These are phyloP conservation scores for Drosophila seclusa DNA, from an alignment of 2,888 invertebrate species.

Conservation along the genomic window DNA sequence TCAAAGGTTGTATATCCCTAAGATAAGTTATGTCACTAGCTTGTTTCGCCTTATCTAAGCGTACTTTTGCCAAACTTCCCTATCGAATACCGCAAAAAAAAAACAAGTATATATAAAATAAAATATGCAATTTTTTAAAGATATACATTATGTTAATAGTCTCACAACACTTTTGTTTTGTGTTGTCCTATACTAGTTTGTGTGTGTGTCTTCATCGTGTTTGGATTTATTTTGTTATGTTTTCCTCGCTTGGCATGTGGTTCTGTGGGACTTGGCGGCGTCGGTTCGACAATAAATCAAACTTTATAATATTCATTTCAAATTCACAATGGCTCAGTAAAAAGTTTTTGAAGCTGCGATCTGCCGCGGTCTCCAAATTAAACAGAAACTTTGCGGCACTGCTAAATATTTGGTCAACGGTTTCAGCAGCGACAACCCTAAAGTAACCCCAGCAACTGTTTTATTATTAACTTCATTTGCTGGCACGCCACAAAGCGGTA, in stretches of 20 bases:
- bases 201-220: constrained; percentile 10
- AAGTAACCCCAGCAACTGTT: constrained; percentile 80
- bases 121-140: constrained; percentile 41
- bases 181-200: constrained; percentile 9
- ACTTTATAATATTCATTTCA: constrained; percentile 76
- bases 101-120: constrained; percentile 12
- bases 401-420: constrained; percentile 60
- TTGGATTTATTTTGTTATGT: constrained; percentile 31
- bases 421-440: constrained; percentile 56
- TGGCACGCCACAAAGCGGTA: constrained; percentile 73
- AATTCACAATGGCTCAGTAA: constrained; percentile 61
- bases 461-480: constrained; percentile 80
- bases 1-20: background rate
- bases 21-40: background rate
- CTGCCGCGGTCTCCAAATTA: constrained; percentile 56
- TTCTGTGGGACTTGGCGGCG: constrained; percentile 61
- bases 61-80: constrained; percentile 54
- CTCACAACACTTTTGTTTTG: constrained; percentile 49
- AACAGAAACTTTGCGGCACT: constrained; percentile 57
- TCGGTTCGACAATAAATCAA: constrained; percentile 76
- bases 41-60: constrained; percentile 21
- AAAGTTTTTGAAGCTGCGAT: constrained; percentile 41
- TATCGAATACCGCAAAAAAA: constrained; percentile 38
- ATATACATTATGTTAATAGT: constrained; percentile 73
- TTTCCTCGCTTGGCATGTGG: constrained; percentile 40